Conservation (phyloP, 2,888 invertebrate species). For the Tricholauxania praeusta region DNA sequence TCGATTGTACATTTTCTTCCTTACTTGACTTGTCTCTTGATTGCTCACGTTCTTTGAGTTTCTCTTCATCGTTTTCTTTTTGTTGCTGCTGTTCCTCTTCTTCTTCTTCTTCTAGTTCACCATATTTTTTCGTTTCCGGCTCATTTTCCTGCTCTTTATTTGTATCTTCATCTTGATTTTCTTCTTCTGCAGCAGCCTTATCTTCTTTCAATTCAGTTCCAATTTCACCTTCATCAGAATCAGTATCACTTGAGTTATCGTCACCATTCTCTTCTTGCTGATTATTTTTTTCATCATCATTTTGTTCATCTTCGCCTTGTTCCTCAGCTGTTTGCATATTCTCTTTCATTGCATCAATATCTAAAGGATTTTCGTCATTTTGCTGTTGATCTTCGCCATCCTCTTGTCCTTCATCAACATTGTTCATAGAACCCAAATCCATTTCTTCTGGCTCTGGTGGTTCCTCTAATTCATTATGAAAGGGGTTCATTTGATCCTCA, state of each 20-base stretch:
- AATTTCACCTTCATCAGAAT: conserved; percentile 63
- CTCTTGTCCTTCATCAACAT: conserved; percentile 79
- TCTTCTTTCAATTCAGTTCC: conserved; percentile 65
- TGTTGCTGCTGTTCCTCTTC: conserved; percentile 75
- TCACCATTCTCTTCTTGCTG: conserved; percentile 70
- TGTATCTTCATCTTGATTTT: conserved; percentile 73
- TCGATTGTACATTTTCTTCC: conserved; percentile 66
- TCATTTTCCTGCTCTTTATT: conserved; percentile 56
- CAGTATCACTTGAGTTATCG: conserved; percentile 68
- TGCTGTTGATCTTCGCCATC: conserved; percentile 71
- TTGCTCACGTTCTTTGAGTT: conserved; percentile 61
- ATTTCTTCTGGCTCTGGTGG: conserved; percentile 87
- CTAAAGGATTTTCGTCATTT: conserved; percentile 85
- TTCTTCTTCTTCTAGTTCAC: conserved; percentile 54
- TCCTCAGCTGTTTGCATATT: conserved; percentile 65
- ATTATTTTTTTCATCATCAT: conserved; percentile 65
- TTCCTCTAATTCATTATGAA: conserved; percentile 83
- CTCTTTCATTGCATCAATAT: conserved; percentile 84
- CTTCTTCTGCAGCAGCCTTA: conserved; percentile 65
- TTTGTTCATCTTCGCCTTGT: conserved; percentile 53
- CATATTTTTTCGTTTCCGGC: conserved; percentile 69
- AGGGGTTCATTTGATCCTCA: conserved; percentile 84
- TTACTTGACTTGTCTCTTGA: conserved; percentile 65
- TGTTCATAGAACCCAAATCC: conserved; percentile 88
- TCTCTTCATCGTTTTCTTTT: conserved; percentile 71